These are phyloP conservation scores for Atherinosoma microstoma DNA, from an alignment of 2,797 vertebrate genomes.

Conservation along the genomic window DNA sequence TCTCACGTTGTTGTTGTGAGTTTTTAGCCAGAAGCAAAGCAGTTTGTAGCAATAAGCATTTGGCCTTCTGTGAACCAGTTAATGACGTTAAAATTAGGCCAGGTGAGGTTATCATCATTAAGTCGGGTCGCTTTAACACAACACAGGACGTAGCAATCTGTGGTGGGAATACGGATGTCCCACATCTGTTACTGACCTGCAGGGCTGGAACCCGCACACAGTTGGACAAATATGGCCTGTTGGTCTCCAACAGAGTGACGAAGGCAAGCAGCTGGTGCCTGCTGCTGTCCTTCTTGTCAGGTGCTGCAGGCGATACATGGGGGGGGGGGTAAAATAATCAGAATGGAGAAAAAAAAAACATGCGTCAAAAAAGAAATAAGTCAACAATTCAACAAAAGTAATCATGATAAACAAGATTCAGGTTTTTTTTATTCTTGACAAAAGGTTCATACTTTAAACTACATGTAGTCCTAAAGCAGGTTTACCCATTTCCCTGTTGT, in stretches of 20 bases:
- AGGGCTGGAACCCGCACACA: constrained; percentile 88
- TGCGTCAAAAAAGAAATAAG: neutral
- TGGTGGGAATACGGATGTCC: constrained; percentile 1
- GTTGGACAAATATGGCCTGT: constrained; percentile 92
- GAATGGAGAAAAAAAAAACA: neutral
- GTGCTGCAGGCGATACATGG: constrained; percentile 65
- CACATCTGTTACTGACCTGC: constrained; percentile 80
- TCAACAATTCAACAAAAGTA: no score
- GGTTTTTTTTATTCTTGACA: no score
- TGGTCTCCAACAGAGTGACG: constrained; percentile 93
- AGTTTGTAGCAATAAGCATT: neutral
- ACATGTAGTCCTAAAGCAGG: neutral
- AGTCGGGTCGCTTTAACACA: neutral
- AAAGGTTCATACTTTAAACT: neutral
- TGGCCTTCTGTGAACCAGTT: neutral
- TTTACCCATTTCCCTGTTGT: constrained; percentile 72
- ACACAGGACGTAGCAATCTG: neutral
- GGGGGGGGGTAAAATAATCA: neutral
- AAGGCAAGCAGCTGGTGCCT: constrained; percentile 91
- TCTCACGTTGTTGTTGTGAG: neutral
- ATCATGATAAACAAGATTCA: no score
- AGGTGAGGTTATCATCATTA: neutral
- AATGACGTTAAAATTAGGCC: neutral
- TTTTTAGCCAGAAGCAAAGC: neutral
- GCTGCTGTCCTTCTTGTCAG: constrained; percentile 77